A percentile compares a stretch with the other conserved stretches of the same genome.
Conservation (phyloP, 2,113 vertebrate genomes). For the Vidua macroura region DNA sequence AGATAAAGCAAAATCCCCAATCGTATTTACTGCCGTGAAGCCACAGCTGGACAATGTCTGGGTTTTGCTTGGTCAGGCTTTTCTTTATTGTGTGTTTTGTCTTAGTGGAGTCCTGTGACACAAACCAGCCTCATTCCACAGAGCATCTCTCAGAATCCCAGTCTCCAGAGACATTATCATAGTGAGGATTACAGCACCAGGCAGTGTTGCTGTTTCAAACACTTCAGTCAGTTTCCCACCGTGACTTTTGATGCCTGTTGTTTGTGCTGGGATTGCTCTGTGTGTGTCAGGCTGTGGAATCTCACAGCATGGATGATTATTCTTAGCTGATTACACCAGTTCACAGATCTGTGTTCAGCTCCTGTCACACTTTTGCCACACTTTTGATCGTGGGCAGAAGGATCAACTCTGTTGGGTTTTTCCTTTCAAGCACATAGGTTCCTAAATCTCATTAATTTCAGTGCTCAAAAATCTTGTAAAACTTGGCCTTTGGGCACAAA, state of each 20-base stretch:
- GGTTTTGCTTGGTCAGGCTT: background rate
- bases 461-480: background rate
- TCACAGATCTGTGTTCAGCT: background rate
- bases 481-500: background rate
- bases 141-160: background rate
- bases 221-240: background rate
- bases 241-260: background rate
- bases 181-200: background rate
- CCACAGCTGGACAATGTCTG: background rate
- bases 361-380: background rate
- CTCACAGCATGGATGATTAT: background rate
- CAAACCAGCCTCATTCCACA: background rate
- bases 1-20: slow-evolving; percentile 17
- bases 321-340: background rate
- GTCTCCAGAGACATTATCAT: background rate
- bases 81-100: background rate
- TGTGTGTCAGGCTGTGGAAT: background rate
- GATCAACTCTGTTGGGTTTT: background rate
- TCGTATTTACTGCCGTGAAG: background rate
- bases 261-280: background rate
- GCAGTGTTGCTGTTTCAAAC: background rate
- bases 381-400: background rate
- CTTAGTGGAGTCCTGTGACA: background rate
- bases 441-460: background rate
- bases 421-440: background rate